Conservation (phyloP, 2,888 invertebrate genomes). For the Julus scanicus region DNA sequence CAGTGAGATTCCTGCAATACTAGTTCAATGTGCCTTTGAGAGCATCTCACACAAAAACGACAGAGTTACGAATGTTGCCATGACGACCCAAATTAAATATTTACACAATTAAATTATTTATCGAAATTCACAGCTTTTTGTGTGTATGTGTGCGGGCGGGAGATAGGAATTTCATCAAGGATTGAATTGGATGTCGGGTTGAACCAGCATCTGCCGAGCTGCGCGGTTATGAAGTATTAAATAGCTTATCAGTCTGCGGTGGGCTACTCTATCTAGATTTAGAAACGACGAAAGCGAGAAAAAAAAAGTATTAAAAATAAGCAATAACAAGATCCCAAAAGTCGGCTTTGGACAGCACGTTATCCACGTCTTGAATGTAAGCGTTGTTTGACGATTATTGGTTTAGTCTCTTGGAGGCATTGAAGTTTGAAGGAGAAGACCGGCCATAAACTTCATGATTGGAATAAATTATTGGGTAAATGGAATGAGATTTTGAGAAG, state of each 20-base stretch:
- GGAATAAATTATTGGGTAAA: conserved; percentile 19
- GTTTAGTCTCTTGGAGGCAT: neutral
- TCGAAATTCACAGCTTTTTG: conserved; percentile 1
- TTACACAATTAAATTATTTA: conserved; percentile 11
- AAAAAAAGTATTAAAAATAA: neutral
- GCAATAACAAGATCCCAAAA: neutral
- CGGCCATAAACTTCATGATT: neutral
- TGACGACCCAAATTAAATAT: neutral
- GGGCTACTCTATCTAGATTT: neutral
- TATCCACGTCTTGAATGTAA: neutral
- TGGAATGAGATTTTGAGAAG: conserved; percentile 6
- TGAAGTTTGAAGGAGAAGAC: neutral
- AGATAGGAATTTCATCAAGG: neutral
- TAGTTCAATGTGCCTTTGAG: no score
- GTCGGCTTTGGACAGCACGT: neutral
- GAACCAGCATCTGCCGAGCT: neutral
- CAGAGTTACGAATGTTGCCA: neutral
- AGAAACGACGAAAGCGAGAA: neutral
- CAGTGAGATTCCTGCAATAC: no score
- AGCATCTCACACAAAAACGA: no score
- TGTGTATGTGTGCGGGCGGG: neutral
- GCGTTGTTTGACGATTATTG: conserved; percentile 11
- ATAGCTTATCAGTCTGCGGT: neutral
- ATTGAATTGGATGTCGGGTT: neutral
- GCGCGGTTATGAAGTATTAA: conserved; percentile 17